Conservation (phyloP, 2,888 invertebrate species). For the Aricia artaxerxes region DNA sequence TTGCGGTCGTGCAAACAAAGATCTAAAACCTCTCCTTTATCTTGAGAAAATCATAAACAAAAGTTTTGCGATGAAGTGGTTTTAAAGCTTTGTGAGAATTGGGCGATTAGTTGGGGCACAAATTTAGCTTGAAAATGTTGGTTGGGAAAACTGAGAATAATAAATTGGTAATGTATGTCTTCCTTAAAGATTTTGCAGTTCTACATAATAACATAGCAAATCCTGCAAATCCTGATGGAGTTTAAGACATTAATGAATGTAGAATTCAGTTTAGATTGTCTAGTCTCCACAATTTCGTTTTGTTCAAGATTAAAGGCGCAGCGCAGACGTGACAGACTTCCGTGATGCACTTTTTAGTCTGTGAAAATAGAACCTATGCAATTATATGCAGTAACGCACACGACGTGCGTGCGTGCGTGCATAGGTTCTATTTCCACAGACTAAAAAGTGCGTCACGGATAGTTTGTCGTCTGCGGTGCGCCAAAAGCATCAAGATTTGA, state of each 20-base stretch:
- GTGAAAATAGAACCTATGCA: no score
- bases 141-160: neutral
- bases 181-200: neutral
- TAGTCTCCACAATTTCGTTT: neutral
- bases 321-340: no score
- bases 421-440: no score
- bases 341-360: no score
- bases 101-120: neutral
- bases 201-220: neutral
- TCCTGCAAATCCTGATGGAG: neutral
- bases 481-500: no score
- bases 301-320: no score
- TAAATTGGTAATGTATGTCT: neutral
- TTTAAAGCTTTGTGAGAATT: conserved; percentile 15
- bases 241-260: neutral
- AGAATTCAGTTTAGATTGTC: neutral
- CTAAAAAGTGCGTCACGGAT: no score
- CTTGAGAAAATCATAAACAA: conserved; percentile 31
- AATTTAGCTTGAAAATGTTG: neutral
- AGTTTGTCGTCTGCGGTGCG: no score
- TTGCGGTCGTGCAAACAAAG: conserved; percentile 57
- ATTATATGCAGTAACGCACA: no score
- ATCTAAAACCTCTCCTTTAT: conserved; percentile 55
- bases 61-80: neutral
- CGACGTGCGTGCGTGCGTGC: no score